Percentiles rank a stretch among this genome's conserved stretches.
Conservation (phyloP, 1,140 invertebrate species). For the Drosophila nikananu region DNA sequence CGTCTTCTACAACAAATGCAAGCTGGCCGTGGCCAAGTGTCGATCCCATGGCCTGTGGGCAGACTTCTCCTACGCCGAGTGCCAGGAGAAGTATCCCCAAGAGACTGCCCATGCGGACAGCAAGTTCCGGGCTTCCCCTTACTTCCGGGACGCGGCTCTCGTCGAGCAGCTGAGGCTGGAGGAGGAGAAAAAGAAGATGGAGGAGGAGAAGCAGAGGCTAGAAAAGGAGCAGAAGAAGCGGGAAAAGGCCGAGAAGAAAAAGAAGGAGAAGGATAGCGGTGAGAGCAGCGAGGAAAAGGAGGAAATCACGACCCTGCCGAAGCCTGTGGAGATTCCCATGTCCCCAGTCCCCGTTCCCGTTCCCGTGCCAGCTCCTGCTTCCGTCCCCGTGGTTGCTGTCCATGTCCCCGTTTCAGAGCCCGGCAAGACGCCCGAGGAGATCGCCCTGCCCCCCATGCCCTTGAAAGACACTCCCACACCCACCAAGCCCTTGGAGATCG, state of each 20-base stretch:
- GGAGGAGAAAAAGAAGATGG: slow-evolving; percentile 5
- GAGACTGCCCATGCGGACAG: slow-evolving; percentile 73
- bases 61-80: slow-evolving; percentile 65
- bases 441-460: slow-evolving; percentile 62
- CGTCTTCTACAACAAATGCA: slow-evolving; percentile 81
- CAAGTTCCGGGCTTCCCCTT: slow-evolving; percentile 72
- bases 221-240: slow-evolving; percentile 42
- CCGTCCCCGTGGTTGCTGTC: slow-evolving; percentile 2
- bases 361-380: neutral
- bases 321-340: slow-evolving; percentile 15
- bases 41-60: slow-evolving; percentile 77
- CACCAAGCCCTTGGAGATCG: slow-evolving; percentile 25
- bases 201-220: slow-evolving; percentile 18
- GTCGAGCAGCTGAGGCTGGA: slow-evolving; percentile 24
- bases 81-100: slow-evolving; percentile 65
- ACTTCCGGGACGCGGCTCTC: slow-evolving; percentile 53
- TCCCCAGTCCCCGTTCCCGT: neutral
- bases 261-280: slow-evolving; percentile 34
- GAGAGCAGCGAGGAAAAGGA: slow-evolving; percentile 61
- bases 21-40: slow-evolving; percentile 78
- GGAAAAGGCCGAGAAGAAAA: slow-evolving; percentile 35
- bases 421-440: slow-evolving; percentile 22
- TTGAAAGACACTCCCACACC: slow-evolving; percentile 35
- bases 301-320: slow-evolving; percentile 17
- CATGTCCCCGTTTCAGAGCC: slow-evolving; percentile 13